These are phyloP conservation scores for Crocallis elinguaria DNA, from an alignment of 2,888 invertebrate genomes.

Conservation along the genomic window DNA sequence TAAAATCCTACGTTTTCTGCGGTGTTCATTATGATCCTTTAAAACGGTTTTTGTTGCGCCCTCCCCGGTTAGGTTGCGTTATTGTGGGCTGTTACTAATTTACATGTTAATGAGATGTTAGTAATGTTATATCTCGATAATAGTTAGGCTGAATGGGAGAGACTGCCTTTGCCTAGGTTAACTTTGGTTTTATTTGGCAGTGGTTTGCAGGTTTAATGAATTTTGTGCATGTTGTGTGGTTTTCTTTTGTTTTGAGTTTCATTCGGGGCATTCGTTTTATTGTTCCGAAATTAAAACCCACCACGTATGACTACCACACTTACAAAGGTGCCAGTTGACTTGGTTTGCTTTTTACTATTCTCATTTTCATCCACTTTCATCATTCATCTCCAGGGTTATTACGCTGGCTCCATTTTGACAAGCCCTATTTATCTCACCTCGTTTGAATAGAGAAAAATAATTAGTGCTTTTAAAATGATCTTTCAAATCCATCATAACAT, in stretches of 20 bases:
- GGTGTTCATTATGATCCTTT: constrained; percentile 80
- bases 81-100: constrained; percentile 79
- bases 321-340: too few species aligned
- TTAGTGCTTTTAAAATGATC: not conserved
- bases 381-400: too few species aligned
- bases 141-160: constrained; percentile 50
- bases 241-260: not conserved
- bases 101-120: constrained; percentile 79
- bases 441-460: too few species aligned
- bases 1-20: constrained; percentile 80
- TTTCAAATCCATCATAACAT: not conserved
- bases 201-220: constrained; percentile 17
- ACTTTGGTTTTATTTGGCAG: constrained; percentile 31
- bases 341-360: too few species aligned
- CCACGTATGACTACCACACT: too few species aligned
- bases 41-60: constrained; percentile 74
- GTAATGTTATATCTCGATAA: constrained; percentile 50
- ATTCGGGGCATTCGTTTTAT: too few species aligned
- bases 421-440: too few species aligned
- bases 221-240: not conserved
- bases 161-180: constrained; percentile 45
- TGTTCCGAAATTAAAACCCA: too few species aligned
- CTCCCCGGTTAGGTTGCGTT: constrained; percentile 70
- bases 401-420: too few species aligned
- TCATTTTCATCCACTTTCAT: too few species aligned